A percentile compares a stretch with the other conserved stretches of the same genome.
phyloP scores from a whole-genome alignment of 2,113 vertebrate species.

The Phrynocephalus versicolor region DNA sequence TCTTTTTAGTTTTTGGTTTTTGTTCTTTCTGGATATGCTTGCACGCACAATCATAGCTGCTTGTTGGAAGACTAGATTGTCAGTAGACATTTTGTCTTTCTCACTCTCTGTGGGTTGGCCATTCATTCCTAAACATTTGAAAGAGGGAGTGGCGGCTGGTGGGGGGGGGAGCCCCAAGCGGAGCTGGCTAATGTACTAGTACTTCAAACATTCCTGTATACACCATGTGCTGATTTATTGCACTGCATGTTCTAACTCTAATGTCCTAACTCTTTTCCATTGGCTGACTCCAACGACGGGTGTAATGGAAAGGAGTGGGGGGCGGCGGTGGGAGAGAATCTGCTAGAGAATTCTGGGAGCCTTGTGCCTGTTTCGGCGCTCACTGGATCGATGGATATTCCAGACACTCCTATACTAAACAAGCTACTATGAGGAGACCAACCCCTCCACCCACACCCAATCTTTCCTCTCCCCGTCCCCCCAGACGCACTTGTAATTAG shows the following conservation, averaged over 20 bases:
- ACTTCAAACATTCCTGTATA: constrained; percentile 47
- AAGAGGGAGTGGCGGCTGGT: too few species aligned
- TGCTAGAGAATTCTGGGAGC: constrained; percentile 47
- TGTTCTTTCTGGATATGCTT: too few species aligned
- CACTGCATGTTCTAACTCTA: constrained; percentile 26
- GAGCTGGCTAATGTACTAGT: background rate
- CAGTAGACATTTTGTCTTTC: background rate
- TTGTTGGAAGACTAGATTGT: background rate
- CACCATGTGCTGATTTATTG: constrained; percentile 44
- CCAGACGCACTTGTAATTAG: constrained; percentile 76
- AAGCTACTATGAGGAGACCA: constrained; percentile 75
- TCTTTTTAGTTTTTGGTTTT: too few species aligned
- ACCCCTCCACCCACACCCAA: constrained; percentile 58
- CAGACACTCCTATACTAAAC: constrained; percentile 59
- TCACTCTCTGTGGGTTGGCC: background rate
- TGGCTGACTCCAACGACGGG: constrained; percentile 27
- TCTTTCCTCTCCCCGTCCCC: constrained; percentile 50
- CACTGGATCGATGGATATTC: constrained; percentile 60
- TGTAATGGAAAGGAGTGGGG: constrained; percentile 48
- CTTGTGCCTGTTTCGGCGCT: constrained; percentile 46
- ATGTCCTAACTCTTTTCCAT: constrained; percentile 31
- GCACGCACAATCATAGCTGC: background rate
- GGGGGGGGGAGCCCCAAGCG: background rate
- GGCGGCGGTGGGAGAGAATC: background rate
- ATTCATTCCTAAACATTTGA: constrained; percentile 29